Base-by-base conservation (phyloP, 2,797 vertebrate species). In the Spinibarbus caldwelli region DNA sequence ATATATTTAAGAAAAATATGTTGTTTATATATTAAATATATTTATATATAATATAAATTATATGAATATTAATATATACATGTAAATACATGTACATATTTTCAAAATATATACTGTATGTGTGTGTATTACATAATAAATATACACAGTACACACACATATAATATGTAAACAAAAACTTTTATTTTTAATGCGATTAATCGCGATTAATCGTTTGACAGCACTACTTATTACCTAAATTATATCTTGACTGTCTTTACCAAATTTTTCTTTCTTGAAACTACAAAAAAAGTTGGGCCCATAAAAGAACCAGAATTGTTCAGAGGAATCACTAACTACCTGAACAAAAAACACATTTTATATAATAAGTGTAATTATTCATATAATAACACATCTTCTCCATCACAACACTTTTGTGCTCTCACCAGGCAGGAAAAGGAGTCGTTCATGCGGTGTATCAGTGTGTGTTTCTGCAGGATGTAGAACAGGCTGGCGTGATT, bases 381-480 rank as follows among this genome's bases (percentile, higher is more conserved):
- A 43, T 14, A 31, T 68, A 78, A 70, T 3, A 78, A 67, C 66
- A 54, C 49, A 21, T 38, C 19, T 19, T 26, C 15, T 34, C 64
- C 80, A 59, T 79, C 76, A 76, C 36, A 85, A 64, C 75, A 54
- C n/a, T 78, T 49, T 17, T 47, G 38, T 23, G 19, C 78, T 41
- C 66, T 93, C 93, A 99, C 98, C 96, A 99, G 96, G 92, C 98
- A 99, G 95, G 98, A 99, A 94, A 97, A 99, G 87, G 97, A 99
- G 95, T 99, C 98, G 66, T 96, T 98, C 96, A 99, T 96, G 90
- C 97, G 96, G 91, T 99, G 98, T 92, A 96, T 94, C 91, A 99
- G 95, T 23, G 98, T 99, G 93, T 95, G 92, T 87, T 95, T 96
- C 95, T 99, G 97, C 87, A 99, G 94, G 72, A 96, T 59, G 95